Percentiles rank a stretch among this genome's conserved stretches.
These are phyloP conservation scores for Ganaspis sp. DNA, from an alignment of 1,140 invertebrate species.

Conservation along the genomic window DNA sequence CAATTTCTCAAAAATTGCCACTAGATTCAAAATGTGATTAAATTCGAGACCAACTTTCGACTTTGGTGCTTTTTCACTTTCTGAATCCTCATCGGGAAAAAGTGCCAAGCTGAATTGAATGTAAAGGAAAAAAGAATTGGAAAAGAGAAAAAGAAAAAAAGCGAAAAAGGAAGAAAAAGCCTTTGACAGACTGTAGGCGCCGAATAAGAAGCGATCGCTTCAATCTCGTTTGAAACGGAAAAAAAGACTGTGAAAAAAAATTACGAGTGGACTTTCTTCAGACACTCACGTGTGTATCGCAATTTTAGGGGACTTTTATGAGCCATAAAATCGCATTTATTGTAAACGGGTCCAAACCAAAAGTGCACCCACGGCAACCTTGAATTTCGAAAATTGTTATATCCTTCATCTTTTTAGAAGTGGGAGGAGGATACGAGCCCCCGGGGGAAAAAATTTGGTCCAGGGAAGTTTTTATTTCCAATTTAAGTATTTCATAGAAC, in stretches of 20 bases:
- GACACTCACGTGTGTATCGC: constrained; percentile 7
- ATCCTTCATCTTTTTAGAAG: background rate
- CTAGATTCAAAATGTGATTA: constrained; percentile 17
- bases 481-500: background rate
- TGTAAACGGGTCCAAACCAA: background rate
- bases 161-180: background rate
- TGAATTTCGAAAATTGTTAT: background rate
- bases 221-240: constrained; percentile 16
- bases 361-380: constrained; percentile 16
- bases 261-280: constrained; percentile 1
- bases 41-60: background rate
- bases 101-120: background rate
- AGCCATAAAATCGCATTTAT: constrained; percentile 26
- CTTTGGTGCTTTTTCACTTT: constrained; percentile 18
- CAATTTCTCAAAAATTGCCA: background rate
- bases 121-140: background rate
- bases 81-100: background rate
- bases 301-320: constrained; percentile 27
- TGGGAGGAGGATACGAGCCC: background rate
- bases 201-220: constrained; percentile 16
- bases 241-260: constrained; percentile 5
- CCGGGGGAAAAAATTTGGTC: background rate
- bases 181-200: constrained; percentile 26
- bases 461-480: background rate
- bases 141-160: background rate